Evolutionary conservation across 2,797 vertebrate genomes (phyloP), one percentile per base, ranked within the genome.

Genomic region (Poeciliopsis gracilis): DNA sequence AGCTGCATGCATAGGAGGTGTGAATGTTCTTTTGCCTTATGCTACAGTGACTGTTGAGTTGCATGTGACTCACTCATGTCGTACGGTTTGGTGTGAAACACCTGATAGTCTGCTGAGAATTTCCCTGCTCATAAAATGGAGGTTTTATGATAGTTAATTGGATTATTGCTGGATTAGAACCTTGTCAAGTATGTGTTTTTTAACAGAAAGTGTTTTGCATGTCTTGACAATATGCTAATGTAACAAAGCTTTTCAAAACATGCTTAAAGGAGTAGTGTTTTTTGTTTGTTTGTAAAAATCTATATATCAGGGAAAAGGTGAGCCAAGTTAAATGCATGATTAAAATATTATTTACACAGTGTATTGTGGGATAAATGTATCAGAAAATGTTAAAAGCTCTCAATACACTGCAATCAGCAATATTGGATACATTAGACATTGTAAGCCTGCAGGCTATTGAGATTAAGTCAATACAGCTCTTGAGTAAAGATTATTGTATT

Each of bases 1-100:
- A 78, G 55, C 23, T 51, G 2, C 75, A 59, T 69, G 72, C 70
- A 83, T 30, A 76, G 73, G 83, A 79, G 75, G 89, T 86, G 90
- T 81, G 82, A 86, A 90, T 85, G 87, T 88, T 82, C 81, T 79
- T 75, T 75, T 80, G 28, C 83, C 72, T 76, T 90, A 84, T 86
- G 86, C 36, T 86, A n/a, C 7, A 8, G 77, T 66, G 78, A 85
- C 69, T 81, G 76, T 75, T 25, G 78, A 84, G 74, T 79, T 47
- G 66, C 46, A 30, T 47, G 63, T 72, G 77, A 74, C 84, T 78
- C 75, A 57, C 84, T 78, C 75, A 57, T 81, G 72, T 82, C 53
- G 69, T 87, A 86, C 73, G 78, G 69, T 77, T 63, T 9, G 15
- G 77, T 83, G 86, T 77, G 36, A 87, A 82, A 78, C 66, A 86